A percentile compares a stretch with the other conserved stretches of the same genome.
Conservation (phyloP, 2,113 vertebrate species). For the Pomatorhinus ruficollis region DNA sequence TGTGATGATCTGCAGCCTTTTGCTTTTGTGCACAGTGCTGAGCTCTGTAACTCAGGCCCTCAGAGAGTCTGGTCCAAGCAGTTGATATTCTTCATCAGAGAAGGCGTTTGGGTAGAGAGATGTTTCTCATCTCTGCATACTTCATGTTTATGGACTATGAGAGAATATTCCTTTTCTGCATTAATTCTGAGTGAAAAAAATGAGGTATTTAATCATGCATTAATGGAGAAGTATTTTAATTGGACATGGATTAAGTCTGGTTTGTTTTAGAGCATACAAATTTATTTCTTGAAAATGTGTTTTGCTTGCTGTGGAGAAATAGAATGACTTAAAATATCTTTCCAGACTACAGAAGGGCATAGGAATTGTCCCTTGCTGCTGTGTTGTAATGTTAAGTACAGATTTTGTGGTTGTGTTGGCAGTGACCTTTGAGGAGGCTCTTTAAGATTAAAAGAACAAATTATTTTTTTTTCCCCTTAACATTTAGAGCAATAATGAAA, state of each 20-base stretch:
- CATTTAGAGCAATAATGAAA: background rate
- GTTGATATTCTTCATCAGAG: background rate
- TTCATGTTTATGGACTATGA: background rate
- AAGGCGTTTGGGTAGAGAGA: fast-evolving
- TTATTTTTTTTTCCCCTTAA: background rate
- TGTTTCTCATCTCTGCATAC: background rate
- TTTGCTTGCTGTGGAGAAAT: background rate
- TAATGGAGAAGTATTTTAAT: background rate
- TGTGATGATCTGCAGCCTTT: background rate
- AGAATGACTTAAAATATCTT: background rate
- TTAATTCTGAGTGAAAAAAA: background rate
- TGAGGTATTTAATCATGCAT: background rate
- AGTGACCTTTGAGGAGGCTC: background rate
- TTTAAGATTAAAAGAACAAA: background rate
- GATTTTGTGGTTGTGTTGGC: background rate
- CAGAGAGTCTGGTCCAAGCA: background rate
- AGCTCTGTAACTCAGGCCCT: background rate
- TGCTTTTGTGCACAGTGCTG: background rate
- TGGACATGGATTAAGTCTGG: background rate
- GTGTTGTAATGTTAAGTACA: background rate
- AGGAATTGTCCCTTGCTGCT: background rate
- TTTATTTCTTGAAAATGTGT: background rate
- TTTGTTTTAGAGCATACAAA: background rate
- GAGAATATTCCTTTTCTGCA: background rate
- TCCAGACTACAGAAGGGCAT: background rate